Conservation (phyloP, 2,797 vertebrate species). For the Tapirus indicus region DNA sequence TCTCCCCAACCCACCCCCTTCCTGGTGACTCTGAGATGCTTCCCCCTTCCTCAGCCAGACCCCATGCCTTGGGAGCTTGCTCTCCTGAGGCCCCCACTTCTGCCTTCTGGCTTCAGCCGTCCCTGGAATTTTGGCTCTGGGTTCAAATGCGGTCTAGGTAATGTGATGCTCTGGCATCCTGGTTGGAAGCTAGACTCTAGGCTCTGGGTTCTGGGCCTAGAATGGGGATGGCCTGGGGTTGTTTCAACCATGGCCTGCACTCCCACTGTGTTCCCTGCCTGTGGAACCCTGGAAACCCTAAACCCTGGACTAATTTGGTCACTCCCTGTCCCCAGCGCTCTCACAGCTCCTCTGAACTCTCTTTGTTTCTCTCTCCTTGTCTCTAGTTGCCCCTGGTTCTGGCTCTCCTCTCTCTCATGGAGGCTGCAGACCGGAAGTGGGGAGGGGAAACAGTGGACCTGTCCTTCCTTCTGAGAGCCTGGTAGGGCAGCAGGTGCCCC, state of each 20-base stretch:
- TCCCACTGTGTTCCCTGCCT: constrained; percentile 25
- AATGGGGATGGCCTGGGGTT: not conserved
- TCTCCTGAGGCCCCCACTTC: not conserved
- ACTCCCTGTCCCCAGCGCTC: constrained; percentile 35
- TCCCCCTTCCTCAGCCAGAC: not conserved
- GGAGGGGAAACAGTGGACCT: not conserved
- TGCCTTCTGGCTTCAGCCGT: not conserved
- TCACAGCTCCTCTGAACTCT: constrained; percentile 21
- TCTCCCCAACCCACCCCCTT: not conserved
- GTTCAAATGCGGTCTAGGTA: not conserved
- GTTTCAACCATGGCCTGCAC: not conserved
- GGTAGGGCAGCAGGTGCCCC: not conserved
- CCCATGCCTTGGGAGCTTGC: not conserved
- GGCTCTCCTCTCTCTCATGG: not conserved
- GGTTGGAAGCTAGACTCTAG: not conserved
- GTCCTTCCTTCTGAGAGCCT: constrained; percentile 4
- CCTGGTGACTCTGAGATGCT: not conserved
- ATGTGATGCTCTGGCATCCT: not conserved
- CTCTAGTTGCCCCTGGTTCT: not conserved
- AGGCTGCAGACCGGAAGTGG: not conserved
- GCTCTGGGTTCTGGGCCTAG: not conserved
- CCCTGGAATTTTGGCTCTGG: not conserved
- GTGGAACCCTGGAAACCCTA: constrained; percentile 58
- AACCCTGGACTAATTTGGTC: constrained; percentile 71
- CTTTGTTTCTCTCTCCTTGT: constrained; percentile 27